Base-by-base conservation (phyloP, 2,113 vertebrate species). In the Petrocephalus zakoni region DNA sequence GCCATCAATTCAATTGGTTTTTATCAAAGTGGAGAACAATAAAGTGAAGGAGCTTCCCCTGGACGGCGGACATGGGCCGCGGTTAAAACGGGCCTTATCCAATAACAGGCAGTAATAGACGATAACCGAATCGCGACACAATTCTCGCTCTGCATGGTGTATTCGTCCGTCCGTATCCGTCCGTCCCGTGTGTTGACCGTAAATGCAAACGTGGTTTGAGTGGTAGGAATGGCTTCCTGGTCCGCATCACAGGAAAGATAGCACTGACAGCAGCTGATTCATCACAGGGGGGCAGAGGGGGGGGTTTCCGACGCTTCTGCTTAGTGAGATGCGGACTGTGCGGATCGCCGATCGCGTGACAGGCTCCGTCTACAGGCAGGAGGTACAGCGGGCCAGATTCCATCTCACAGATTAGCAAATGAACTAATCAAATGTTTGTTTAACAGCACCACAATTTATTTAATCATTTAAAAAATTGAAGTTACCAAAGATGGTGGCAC, bases 1-100 rank as follows among this genome's bases (percentile, higher is more conserved):
- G 95, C 94, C 94, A 95, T 96, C 96, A 98, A 98, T 98, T 97
- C 94, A 95, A 99, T 99, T 98, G 96, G 92, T 96, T 97, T 94
- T 97, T 97, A 97, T 97, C 94, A 95, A 96, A 98, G 97, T 96
- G 95, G 96, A 97, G 97, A 97, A 98, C 97, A 98, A 98, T 99
- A 98, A 97, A 98, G 96, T 92, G 94, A 94, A 95, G 96, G 95
- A 95, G 95, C 94, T 94, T 92, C 94, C 93, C 96, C 97, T 95
- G 98, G 97, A 97, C 96, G 95, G 95, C 96, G 92, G 94, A 96
- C 95, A 96, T 95, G 96, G 95, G 96, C 96, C 95, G 97, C 95
- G 97, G 97, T 97, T 97, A 97, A 97, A 97, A 97, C 95, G 96
- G 94, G 93, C 96, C 96, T 97, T 97, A 97, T 97, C 95, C 93